Evolutionary conservation across 2,113 vertebrate genomes (phyloP), one percentile per base, ranked within the genome.

Genomic region (Ellobius talpinus): DNA sequence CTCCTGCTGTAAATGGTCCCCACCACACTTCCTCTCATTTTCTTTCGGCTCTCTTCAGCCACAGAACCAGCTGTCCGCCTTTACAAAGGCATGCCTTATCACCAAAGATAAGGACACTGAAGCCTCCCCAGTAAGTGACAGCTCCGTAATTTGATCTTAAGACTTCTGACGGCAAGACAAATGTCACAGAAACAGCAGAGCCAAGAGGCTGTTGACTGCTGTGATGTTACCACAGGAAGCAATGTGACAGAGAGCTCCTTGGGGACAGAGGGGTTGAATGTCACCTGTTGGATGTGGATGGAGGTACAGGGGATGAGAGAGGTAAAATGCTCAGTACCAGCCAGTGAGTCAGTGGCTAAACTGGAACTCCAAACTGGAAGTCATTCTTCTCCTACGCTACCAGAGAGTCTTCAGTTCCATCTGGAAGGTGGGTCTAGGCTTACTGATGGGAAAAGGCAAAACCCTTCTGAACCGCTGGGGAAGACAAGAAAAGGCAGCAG

Each of bases 21-120:
- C 72, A 36, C 55, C 70, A 89, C 23, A 89, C 23, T n/a, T 36
- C 42, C 11, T 21, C 26, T 90, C 39, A 19, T 70, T 66, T 70
- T 86, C 72, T 39, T 47, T 66, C 52, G 79, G 23, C 29, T 81
- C 39, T 81, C 23, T 36, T 66, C 31, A 39, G 14, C 79, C 47
- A 81, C 0, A 7, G 63, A 55, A 72, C 76, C 13, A 58, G 42
- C 47, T 77, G 14, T 89, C 19, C 92, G 42, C 77, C 74, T 95
- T 89, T 58, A 4, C 2, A 68, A 89, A 13, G 5, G 47, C 2
- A 84, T 39, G 1, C 7, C 68, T 93, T 61, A 31, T 70, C 11
- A 13, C 52, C 89, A 63, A 93, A 90, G 92, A 63, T 87, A n/a
- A 89, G 63, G 7, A 93, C 91, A 82, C 16, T 47, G 70, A 94